These are phyloP conservation scores for Epistrophella euchroma DNA, from an alignment of 2,888 invertebrate species.

Conservation along the genomic window DNA sequence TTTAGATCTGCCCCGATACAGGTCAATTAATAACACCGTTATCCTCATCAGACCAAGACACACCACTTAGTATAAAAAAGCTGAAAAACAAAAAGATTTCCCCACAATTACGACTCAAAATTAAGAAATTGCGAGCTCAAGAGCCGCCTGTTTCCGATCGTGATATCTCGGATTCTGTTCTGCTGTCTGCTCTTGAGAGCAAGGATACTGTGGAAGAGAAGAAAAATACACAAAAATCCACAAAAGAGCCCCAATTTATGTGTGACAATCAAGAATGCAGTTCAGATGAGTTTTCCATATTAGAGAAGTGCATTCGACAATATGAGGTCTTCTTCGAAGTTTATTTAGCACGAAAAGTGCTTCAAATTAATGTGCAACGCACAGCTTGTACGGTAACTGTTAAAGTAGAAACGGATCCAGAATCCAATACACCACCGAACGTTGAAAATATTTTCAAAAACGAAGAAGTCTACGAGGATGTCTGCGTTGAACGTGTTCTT, in stretches of 20 bases:
- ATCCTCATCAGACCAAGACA: constrained; percentile 82
- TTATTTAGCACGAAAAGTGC: constrained; percentile 78
- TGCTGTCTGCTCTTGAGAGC: constrained; percentile 40
- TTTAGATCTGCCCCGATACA: constrained; percentile 82
- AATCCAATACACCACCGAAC: constrained; percentile 64
- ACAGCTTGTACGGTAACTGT: constrained; percentile 79
- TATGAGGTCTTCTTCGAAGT: constrained; percentile 85
- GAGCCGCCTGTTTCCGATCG: constrained; percentile 78
- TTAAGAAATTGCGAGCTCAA: constrained; percentile 80
- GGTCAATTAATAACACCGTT: constrained; percentile 80
- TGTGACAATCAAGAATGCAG: constrained; percentile 76
- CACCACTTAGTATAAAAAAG: constrained; percentile 82
- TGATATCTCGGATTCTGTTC: constrained; percentile 66
- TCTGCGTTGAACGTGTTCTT: constrained; percentile 80
- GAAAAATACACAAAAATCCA: constrained; percentile 33
- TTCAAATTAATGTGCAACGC: constrained; percentile 76
- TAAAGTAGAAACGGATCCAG: constrained; percentile 77
- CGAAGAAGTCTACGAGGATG: constrained; percentile 84
- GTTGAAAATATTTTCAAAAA: constrained; percentile 81
- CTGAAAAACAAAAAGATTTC: constrained; percentile 82
- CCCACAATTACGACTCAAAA: constrained; percentile 80
- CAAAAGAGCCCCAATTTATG: constrained; percentile 46
- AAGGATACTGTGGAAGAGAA: constrained; percentile 14
- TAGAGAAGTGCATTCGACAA: constrained; percentile 86
- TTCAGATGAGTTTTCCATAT: constrained; percentile 83